Base-by-base conservation (phyloP, 2,888 invertebrate species). In the Drosophila macrothrix region DNA sequence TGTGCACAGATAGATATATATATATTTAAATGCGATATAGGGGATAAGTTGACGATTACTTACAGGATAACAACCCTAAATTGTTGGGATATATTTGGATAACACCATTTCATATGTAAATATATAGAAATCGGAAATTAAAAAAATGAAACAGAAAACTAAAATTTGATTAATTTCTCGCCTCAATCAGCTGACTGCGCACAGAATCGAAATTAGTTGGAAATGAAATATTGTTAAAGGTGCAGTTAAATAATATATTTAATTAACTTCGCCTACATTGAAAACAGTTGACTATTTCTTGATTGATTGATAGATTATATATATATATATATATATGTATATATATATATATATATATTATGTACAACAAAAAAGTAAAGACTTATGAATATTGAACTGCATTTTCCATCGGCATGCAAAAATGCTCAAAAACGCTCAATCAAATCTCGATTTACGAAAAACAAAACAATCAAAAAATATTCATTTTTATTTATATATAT, bases 51-150 rank as follows among this genome's bases (percentile, higher is more conserved):
- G 16, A 66, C 62, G 60, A 76, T 84, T 91, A 91, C 91, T 91
- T 90, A 91, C 91, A 80, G 91, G 91, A 91, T 91, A 91, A 78
- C 91, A 91, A 79, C 91, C 91, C 91, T 91, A 87, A 62, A 56
- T 41, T 43, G 63, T 63, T 41, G 69, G 66, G 67, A 31, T 31
- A 49, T 52, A 59, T 59, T 35, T 35, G 50, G 67, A 65, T 55
- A 66, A 64, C 60, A 73, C 67, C 63, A 66, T 82, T 79, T 83
- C 43, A 82, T 89, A 82, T 83, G 78, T 68, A 83, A 85, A 77
- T 78, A 76, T 59, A 80, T 43, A 67, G 16, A 35, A 77, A 69
- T 56, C 53, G 68, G 60, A 73, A 86, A 86, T 82, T 41, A 83
- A 84, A 80, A 82, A 82, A 78, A 25, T 78, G 71, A 80, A 72